phyloP scores from a whole-genome alignment of 2,888 invertebrate species.

The Callyntrura guangdongensis region DNA sequence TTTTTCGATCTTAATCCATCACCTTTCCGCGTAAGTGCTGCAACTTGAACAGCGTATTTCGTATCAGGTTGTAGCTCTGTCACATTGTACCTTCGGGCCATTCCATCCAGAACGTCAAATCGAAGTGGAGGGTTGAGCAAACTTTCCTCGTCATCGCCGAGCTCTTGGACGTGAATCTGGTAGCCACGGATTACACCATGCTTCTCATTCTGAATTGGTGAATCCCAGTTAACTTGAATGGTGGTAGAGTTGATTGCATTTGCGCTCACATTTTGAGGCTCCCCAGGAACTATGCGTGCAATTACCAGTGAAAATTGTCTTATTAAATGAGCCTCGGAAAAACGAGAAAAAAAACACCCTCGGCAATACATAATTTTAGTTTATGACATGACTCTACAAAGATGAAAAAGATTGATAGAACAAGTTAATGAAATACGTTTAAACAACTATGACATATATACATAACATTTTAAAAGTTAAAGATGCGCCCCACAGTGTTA shows the following conservation, averaged over 20 bases:
- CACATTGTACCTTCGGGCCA: slow-evolving; percentile 91
- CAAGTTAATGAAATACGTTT: background rate
- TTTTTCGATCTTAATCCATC: slow-evolving; percentile 97
- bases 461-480: background rate
- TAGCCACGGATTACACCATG: slow-evolving; percentile 99
- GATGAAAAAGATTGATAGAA: slow-evolving; percentile 18
- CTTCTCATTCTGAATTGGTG: slow-evolving; percentile 95
- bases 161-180: slow-evolving; percentile 92
- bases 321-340: slow-evolving; percentile 51
- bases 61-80: slow-evolving; percentile 98
- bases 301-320: slow-evolving; percentile 52
- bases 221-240: slow-evolving; percentile 97
- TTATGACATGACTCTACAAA: slow-evolving; percentile 29
- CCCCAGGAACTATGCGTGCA: slow-evolving; percentile 95
- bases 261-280: slow-evolving; percentile 97
- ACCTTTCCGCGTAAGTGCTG: slow-evolving; percentile 98
- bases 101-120: slow-evolving; percentile 94
- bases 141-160: slow-evolving; percentile 92
- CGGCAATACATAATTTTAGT: background rate
- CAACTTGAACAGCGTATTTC: slow-evolving; percentile 96
- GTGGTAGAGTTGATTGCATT: slow-evolving; percentile 97
- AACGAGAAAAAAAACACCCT: background rate
- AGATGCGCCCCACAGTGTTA: background rate
- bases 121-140: slow-evolving; percentile 95
- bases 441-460: background rate